A percentile compares a stretch with the other conserved stretches of the same genome.
These are phyloP conservation scores for Habroteleia sp. DNA, from an alignment of 2,888 invertebrate genomes.

Conservation along the genomic window DNA sequence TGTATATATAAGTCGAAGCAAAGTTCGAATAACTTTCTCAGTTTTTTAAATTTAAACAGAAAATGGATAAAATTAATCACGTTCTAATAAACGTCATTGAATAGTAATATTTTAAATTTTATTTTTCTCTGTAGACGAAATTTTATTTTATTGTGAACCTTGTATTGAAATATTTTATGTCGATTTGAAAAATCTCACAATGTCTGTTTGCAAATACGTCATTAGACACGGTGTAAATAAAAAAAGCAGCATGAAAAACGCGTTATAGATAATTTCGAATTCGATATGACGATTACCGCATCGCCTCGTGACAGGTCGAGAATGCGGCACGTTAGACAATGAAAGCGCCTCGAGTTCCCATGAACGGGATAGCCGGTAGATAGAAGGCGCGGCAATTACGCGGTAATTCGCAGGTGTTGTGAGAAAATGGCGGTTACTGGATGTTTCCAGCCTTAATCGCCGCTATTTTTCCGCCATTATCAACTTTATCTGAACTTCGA, in stretches of 20 bases:
- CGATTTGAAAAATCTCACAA: constrained; percentile 16
- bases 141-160: too few relatives aligned
- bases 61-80: too few relatives aligned
- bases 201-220: constrained; percentile 12
- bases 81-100: too few relatives aligned
- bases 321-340: constrained; percentile 74
- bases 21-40: too few relatives aligned
- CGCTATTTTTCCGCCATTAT: constrained; percentile 79
- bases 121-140: too few relatives aligned
- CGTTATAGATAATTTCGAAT: constrained; percentile 74
- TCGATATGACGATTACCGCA: constrained; percentile 76
- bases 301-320: constrained; percentile 67
- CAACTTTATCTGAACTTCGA: constrained; percentile 70
- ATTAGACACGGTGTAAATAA: constrained; percentile 33
- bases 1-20: too few relatives aligned
- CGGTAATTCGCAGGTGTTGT: constrained; percentile 80
- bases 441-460: constrained; percentile 79
- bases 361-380: constrained; percentile 74
- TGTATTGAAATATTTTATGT: neutral
- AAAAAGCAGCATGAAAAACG: constrained; percentile 24
- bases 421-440: constrained; percentile 78
- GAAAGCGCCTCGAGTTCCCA: constrained; percentile 76
- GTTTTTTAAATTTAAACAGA: too few relatives aligned
- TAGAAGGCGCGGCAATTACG: constrained; percentile 78
- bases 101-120: too few relatives aligned